Evolutionary conservation across 2,888 invertebrate genomes (phyloP), one percentile per base, ranked within the genome.

Genomic region (Atrina japonica): DNA sequence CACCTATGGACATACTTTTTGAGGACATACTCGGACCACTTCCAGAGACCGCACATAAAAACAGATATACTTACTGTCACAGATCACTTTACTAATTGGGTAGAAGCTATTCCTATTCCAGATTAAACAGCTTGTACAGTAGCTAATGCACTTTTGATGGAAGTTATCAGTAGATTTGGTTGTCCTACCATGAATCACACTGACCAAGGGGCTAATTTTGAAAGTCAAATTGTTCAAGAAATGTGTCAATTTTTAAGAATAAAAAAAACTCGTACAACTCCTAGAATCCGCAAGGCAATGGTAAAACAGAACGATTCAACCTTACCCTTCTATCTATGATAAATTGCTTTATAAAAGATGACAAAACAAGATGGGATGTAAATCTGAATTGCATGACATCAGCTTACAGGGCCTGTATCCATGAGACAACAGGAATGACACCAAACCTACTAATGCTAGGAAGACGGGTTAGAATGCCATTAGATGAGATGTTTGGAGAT

Each of bases 371-470:
- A 6, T 78, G 78, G 75, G 76, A 75, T 41, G 18, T 72, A 3
- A 49, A 75, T 58, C 53, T 75, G 16, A 58, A 66, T 2, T 70
- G 66, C 47, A n/a, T 78, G 11, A 69, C 78, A 25, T 69, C 66
- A 9, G 73, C 76, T 11, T 76, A 66, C 27, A 21, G 76, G 21
- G 50, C 74, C 11, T 64, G 74, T 14, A 66, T 64, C 3, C 35
- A 70, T 49, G 74, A 71, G 40, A 49, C 61, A 9, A 75, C 73
- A 5, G 49, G 65, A 14, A 58, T 78, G 2, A 73, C 67, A 3
- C 74, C 76, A 40, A 70, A 76, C 30, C 41, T 66, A 6, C 29
- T 74, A 23, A 76, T 68, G 41, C 50, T 78, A 40, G 78, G 76
- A 3, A 25, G 67, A 27, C 74, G 74, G 43, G 65, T 76, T 0